Evolutionary conservation across 2,113 vertebrate species (phyloP).

Genomic region (Acinonyx jubatus): DNA sequence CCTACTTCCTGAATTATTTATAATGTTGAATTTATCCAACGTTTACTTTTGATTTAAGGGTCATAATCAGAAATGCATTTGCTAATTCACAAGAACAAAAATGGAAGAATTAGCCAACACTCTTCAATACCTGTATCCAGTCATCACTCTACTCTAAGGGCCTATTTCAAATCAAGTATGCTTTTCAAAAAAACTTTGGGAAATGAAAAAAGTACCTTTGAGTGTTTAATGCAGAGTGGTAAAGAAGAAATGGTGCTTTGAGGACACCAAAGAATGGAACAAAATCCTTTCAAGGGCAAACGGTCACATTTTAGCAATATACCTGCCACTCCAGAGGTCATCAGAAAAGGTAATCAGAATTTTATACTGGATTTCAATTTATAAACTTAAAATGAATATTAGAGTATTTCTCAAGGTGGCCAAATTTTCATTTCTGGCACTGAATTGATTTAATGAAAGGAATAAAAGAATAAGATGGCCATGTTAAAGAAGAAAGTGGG

Average conservation of each 20-base stretch:
- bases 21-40: conserved; percentile 54
- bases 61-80: conserved; percentile 49
- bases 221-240: not conserved
- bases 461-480: not conserved
- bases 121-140: not conserved
- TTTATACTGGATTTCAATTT: not conserved
- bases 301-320: not conserved
- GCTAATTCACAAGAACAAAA: conserved; percentile 39
- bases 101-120: not conserved
- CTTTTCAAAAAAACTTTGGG: not conserved
- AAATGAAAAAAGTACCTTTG: not conserved
- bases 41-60: conserved; percentile 52
- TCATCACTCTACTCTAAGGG: not conserved
- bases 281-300: not conserved
- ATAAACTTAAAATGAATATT: not conserved
- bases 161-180: not conserved
- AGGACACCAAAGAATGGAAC: not conserved
- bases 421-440: conserved; percentile 3
- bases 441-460: not conserved
- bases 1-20: conserved; percentile 60
- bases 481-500: not conserved
- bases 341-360: not conserved
- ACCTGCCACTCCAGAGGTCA: not conserved
- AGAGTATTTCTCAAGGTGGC: not conserved
- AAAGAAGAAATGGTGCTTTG: not conserved